These are phyloP conservation scores for Hoplostethus atlanticus DNA, from an alignment of 2,797 vertebrate genomes.

Conservation along the genomic window DNA sequence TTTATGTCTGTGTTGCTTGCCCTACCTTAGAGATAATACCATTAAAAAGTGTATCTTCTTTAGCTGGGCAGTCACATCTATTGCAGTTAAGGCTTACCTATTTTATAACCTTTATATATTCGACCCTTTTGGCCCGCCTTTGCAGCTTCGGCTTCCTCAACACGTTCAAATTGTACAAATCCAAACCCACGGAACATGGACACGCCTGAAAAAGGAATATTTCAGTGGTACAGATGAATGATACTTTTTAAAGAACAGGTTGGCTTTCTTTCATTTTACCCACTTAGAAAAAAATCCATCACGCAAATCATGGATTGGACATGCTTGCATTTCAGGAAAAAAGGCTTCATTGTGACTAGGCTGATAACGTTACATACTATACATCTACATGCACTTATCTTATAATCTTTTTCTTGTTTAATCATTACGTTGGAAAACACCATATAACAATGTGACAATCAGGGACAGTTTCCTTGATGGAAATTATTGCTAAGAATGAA, in stretches of 20 bases:
- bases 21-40: neutral
- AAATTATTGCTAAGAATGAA: conserved; percentile 31
- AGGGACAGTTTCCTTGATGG: conserved; percentile 18
- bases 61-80: conserved; percentile 57
- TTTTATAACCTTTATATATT: conserved; percentile 93
- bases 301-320: conserved; percentile 18
- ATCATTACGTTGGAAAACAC: conserved; percentile 4
- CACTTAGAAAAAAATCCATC: conserved; percentile 18
- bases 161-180: conserved; percentile 92
- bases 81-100: conserved; percentile 87
- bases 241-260: conserved; percentile 46
- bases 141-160: conserved; percentile 92
- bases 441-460: conserved; percentile 23
- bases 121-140: conserved; percentile 90
- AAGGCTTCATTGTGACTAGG: neutral
- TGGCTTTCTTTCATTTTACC: conserved; percentile 42
- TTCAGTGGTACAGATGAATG: conserved; percentile 68
- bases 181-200: conserved; percentile 92
- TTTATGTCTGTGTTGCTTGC: neutral
- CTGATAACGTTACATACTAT: conserved; percentile 19
- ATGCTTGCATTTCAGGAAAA: conserved; percentile 34
- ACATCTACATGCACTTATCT: conserved; percentile 2
- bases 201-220: conserved; percentile 91
- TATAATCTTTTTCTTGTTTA: neutral
- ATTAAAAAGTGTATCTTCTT: conserved; percentile 10